These are phyloP conservation scores for Pseudomyrmex gracilis DNA, from an alignment of 1,140 invertebrate species.

Conservation along the genomic window DNA sequence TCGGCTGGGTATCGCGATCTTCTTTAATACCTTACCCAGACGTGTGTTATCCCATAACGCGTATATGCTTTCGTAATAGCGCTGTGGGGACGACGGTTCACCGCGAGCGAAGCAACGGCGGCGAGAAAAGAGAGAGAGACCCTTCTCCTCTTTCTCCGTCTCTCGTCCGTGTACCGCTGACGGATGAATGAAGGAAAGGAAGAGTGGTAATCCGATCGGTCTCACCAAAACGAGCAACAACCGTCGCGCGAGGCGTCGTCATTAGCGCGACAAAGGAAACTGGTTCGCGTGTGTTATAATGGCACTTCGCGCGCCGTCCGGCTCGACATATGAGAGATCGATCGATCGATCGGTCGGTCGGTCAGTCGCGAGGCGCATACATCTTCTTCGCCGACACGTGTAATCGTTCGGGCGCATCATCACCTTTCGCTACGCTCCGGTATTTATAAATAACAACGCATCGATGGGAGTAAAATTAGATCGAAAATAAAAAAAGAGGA, in stretches of 20 bases:
- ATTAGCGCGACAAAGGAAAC: slow-evolving; percentile 60
- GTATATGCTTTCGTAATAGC: slow-evolving; percentile 30
- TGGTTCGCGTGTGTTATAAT: slow-evolving; percentile 55
- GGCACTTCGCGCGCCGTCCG: slow-evolving; percentile 9
- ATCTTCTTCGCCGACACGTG: slow-evolving; percentile 32
- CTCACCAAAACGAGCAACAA: slow-evolving; percentile 56
- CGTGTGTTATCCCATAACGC: slow-evolving; percentile 44
- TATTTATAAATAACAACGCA: slow-evolving; percentile 52
- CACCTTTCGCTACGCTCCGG: slow-evolving; percentile 11
- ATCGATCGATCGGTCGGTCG: slow-evolving; percentile 37
- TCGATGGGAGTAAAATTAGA: slow-evolving; percentile 45
- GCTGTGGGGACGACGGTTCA: slow-evolving; percentile 11
- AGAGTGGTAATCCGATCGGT: slow-evolving; percentile 59
- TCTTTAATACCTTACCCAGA: slow-evolving; percentile 40
- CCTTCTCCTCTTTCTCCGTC: neutral
- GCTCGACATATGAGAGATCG: neutral
- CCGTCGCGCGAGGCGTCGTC: slow-evolving; percentile 37
- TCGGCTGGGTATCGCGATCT: slow-evolving; percentile 34
- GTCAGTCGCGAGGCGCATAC: neutral
- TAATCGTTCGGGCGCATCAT: slow-evolving; percentile 40
- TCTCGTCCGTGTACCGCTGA: slow-evolving; percentile 15
- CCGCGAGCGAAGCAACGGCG: slow-evolving; percentile 17
- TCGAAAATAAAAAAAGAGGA: slow-evolving; percentile 17
- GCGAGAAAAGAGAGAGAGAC: neutral
- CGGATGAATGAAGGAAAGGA: slow-evolving; percentile 60